phyloP scores from a whole-genome alignment of 1,140 invertebrate species.

The Pollicipes pollicipes region DNA sequence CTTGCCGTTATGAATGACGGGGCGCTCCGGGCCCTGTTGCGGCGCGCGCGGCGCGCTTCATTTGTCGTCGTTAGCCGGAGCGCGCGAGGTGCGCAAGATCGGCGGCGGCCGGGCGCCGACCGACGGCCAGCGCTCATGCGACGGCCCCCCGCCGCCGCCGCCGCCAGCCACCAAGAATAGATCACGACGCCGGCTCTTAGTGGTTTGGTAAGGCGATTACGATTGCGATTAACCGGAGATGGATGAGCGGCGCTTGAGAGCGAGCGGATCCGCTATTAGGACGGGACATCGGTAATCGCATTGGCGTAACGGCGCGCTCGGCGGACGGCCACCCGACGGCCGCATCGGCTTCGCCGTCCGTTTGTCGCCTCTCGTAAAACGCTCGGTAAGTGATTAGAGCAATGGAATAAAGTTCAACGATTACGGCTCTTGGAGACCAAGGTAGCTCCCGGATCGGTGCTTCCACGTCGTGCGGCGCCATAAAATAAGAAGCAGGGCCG shows the following conservation, averaged over 20 bases:
- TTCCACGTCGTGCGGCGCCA: not conserved
- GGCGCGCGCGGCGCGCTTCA: not conserved
- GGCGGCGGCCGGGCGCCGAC: too few relatives aligned
- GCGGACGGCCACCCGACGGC: not conserved
- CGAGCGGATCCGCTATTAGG: not conserved
- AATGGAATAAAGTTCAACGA: not conserved
- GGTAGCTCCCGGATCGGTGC: not conserved
- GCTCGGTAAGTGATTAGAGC: not conserved
- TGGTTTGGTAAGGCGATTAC: conserved; percentile 1
- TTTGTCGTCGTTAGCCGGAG: not conserved
- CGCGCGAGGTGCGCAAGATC: not conserved
- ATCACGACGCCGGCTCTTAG: not conserved
- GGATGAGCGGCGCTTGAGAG: not conserved
- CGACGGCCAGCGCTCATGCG: not conserved
- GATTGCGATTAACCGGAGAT: not conserved
- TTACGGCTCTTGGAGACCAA: not conserved
- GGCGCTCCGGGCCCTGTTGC: not conserved
- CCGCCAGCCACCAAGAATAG: conserved; percentile 1
- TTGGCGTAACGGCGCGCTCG: not conserved
- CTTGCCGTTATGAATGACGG: not conserved
- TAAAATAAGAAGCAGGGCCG: not conserved
- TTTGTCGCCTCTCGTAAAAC: not conserved
- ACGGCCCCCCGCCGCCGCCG: too few relatives aligned
- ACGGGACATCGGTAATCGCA: not conserved
- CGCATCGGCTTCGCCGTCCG: not conserved